Evolutionary conservation across 2,797 vertebrate species (phyloP).

Genomic region (Glossophaga mutica): DNA sequence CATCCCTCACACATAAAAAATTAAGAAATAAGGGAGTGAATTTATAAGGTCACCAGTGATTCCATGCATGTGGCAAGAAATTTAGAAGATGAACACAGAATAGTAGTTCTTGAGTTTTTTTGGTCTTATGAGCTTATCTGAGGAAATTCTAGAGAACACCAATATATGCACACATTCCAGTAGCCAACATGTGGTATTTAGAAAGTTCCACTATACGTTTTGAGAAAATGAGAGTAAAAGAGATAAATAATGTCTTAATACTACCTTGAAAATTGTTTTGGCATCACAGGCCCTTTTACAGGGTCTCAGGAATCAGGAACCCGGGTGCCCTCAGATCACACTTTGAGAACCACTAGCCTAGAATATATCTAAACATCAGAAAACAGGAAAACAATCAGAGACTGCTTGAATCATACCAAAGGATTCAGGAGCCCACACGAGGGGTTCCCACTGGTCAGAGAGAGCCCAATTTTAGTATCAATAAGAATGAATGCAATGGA

Average conservation of each 20-base stretch:
- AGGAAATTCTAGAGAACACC: conserved; percentile 3
- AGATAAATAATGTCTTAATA: background rate
- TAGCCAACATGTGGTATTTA: background rate
- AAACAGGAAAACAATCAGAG: background rate
- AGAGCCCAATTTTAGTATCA: background rate
- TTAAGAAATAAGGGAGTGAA: background rate
- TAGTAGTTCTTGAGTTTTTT: background rate
- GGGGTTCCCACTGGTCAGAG: background rate
- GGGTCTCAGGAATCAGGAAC: background rate
- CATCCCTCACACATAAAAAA: background rate
- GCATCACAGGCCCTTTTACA: background rate
- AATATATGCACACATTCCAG: background rate
- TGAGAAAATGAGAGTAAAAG: background rate
- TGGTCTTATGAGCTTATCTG: background rate
- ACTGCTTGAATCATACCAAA: background rate
- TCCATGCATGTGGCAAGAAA: background rate
- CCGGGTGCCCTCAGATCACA: background rate
- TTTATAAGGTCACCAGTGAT: background rate
- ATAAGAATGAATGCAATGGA: background rate
- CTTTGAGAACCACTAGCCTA: background rate
- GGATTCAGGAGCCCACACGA: background rate
- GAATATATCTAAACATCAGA: background rate
- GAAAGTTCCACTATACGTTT: background rate
- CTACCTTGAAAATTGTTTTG: background rate
- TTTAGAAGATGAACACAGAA: background rate